These are phyloP conservation scores for Myxocyprinus asiaticus DNA, from an alignment of 2,113 vertebrate genomes.

Conservation along the genomic window DNA sequence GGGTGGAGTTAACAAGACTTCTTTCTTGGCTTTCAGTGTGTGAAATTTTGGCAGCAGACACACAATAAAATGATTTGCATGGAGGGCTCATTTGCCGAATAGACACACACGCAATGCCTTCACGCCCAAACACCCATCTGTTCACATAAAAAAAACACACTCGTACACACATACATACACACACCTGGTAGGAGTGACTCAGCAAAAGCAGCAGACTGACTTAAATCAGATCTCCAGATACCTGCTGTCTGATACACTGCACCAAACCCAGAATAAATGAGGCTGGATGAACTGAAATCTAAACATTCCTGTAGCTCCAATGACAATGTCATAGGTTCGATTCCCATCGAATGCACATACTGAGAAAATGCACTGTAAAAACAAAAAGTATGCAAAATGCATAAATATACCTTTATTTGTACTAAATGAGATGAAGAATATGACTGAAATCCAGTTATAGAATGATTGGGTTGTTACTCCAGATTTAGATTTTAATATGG, in stretches of 20 bases:
- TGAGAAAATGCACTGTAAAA: too few species aligned
- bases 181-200: constrained; percentile 43
- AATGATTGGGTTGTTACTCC: constrained; percentile 10
- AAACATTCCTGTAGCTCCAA: too few species aligned
- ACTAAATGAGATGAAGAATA: not conserved
- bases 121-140: constrained; percentile 5
- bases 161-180: not conserved
- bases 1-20: not conserved
- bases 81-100: constrained; percentile 20
- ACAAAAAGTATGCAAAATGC: too few species aligned
- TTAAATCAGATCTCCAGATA: not conserved
- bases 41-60: constrained; percentile 1
- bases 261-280: too few species aligned
- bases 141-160: constrained; percentile 1
- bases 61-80: constrained; percentile 13
- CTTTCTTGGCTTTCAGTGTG: not conserved
- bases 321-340: too few species aligned
- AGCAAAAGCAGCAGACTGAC: constrained; percentile 38
- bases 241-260: too few species aligned
- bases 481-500: constrained; percentile 26
- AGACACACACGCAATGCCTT: constrained; percentile 36
- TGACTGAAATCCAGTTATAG: not conserved
- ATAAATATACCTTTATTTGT: not conserved
- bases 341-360: too few species aligned
- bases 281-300: too few species aligned